These are phyloP conservation scores for Xylota segnis DNA, from an alignment of 2,888 invertebrate species.

Conservation along the genomic window DNA sequence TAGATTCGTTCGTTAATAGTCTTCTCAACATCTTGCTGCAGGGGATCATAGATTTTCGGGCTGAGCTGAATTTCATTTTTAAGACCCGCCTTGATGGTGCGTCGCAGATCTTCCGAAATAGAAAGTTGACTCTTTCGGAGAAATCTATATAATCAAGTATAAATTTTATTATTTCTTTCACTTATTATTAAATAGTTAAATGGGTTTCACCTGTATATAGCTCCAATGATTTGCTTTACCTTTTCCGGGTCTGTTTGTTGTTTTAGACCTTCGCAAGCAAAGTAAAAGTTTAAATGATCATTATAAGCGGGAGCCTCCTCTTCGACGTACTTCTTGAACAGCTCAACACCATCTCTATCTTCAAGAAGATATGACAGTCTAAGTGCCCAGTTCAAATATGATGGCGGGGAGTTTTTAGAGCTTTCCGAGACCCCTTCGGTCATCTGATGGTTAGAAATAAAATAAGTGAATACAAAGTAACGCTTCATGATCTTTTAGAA, in stretches of 20 bases:
- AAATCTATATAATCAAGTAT: conserved; percentile 86
- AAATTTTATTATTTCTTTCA: not conserved
- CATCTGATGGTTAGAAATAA: conserved; percentile 79
- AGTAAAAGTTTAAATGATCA: conserved; percentile 95
- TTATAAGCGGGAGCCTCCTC: conserved; percentile 92
- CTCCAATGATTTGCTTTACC: conserved; percentile 91
- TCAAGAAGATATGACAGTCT: conserved; percentile 93
- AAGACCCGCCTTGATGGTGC: conserved; percentile 90
- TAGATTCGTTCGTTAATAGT: conserved; percentile 95
- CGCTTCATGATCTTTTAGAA: not conserved
- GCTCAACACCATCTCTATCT: conserved; percentile 95
- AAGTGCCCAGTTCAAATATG: conserved; percentile 95
- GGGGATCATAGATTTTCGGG: conserved; percentile 93
- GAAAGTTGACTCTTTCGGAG: conserved; percentile 92
- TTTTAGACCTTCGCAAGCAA: conserved; percentile 95
- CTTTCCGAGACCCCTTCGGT: conserved; percentile 84
- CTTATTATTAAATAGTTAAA: not conserved
- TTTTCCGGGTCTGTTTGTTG: conserved; percentile 91
- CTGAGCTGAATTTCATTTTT: conserved; percentile 89
- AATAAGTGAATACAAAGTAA: not conserved
- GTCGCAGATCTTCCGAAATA: conserved; percentile 92
- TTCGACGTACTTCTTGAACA: conserved; percentile 93
- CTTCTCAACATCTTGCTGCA: conserved; percentile 91
- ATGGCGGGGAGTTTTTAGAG: conserved; percentile 86
- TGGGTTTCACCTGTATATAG: conserved; percentile 91